A percentile compares a stretch with the other conserved stretches of the same genome.
These are phyloP conservation scores for Glandiceps talaboti DNA, from an alignment of 53 echinoderm and acorn worm genomes.

Conservation along the genomic window DNA sequence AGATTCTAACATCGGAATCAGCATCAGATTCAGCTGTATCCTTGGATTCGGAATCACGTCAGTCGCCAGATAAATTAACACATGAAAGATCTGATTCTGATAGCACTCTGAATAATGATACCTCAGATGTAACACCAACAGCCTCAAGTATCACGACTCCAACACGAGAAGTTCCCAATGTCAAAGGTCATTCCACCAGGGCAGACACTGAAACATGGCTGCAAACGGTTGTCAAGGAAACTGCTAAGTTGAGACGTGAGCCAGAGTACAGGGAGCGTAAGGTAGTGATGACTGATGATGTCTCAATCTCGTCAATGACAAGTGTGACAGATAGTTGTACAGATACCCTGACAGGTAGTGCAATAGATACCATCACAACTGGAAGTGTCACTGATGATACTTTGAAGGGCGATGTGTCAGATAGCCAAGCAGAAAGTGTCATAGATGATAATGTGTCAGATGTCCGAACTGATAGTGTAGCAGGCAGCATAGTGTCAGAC, in stretches of 20 bases:
- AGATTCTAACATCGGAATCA: constrained; percentile 34
- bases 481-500: constrained; percentile 52
- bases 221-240: constrained; percentile 37
- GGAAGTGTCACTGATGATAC: too few species aligned
- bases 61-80: background rate
- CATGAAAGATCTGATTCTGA: background rate
- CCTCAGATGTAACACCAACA: background rate
- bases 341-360: background rate
- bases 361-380: background rate
- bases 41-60: constrained; percentile 11
- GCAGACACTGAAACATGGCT: constrained; percentile 85
- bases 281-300: background rate
- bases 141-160: background rate
- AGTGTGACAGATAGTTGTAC: background rate
- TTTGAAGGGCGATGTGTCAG: too few species aligned
- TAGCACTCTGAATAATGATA: background rate
- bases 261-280: background rate
- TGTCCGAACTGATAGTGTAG: constrained; percentile 19
- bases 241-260: background rate
- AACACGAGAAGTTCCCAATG: constrained; percentile 13
- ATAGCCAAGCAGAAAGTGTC: too few species aligned
- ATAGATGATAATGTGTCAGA: constrained; percentile 16
- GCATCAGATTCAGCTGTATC: constrained; percentile 98
- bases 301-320: background rate
- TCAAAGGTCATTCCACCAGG: constrained; percentile 32